Conservation (phyloP, 2,797 vertebrate genomes). For the Bradypodion ventrale region DNA sequence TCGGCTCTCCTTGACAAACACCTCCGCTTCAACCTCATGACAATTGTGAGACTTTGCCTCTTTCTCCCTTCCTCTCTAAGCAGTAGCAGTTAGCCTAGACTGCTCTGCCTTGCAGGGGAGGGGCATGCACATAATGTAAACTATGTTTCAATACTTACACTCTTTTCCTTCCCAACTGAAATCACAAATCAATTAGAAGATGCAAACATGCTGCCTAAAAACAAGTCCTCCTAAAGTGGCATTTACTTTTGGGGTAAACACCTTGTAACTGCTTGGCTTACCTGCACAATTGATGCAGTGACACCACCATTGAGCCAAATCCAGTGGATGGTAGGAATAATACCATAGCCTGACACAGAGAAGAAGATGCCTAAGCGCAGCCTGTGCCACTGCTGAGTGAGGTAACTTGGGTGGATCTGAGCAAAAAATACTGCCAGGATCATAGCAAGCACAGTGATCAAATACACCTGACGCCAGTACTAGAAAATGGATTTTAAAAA, state of each 20-base stretch:
- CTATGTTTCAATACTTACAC: not conserved
- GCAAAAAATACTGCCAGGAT: conserved; percentile 94
- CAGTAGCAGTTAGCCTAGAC: no score
- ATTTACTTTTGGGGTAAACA: not conserved
- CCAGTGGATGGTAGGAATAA: conserved; percentile 93
- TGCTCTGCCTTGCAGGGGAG: no score
- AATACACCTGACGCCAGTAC: conserved; percentile 96
- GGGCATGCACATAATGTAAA: no score
- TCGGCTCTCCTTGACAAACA: no score
- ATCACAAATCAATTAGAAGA: no score
- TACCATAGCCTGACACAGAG: conserved; percentile 87
- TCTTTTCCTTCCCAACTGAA: not conserved
- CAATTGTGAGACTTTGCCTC: no score
- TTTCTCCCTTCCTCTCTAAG: no score
- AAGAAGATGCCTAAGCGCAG: conserved; percentile 91
- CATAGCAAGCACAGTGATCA: conserved; percentile 93
- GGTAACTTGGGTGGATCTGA: conserved; percentile 94
- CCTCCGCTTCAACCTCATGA: no score
- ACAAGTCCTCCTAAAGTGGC: not conserved
- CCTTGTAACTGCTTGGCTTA: conserved; percentile 46
- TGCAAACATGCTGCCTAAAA: not conserved
- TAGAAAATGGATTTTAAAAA: conserved; percentile 62
- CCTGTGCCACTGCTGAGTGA: conserved; percentile 91
- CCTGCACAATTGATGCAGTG: conserved; percentile 88
- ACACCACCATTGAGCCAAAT: conserved; percentile 90